A percentile compares a stretch with the other conserved stretches of the same genome.
These are phyloP conservation scores for Hydrochoerus hydrochaeris DNA, from an alignment of 2,113 vertebrate species.

Conservation along the genomic window DNA sequence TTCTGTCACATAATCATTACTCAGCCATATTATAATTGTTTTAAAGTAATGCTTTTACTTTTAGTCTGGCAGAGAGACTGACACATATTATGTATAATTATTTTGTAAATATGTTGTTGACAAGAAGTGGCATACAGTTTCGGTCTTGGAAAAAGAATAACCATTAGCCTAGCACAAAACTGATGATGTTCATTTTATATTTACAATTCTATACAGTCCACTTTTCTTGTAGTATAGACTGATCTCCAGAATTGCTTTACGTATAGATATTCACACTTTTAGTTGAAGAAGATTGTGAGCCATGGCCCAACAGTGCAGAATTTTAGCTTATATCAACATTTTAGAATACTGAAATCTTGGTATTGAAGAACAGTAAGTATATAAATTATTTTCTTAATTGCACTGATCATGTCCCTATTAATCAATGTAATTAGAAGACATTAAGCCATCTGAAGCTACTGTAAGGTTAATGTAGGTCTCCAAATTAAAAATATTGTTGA, in stretches of 20 bases:
- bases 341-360: not conserved
- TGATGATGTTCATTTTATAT: not conserved
- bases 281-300: not conserved
- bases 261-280: not conserved
- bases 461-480: constrained; percentile 25
- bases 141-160: not conserved
- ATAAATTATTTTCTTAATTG: constrained; percentile 26
- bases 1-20: not conserved
- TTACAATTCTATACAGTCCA: too few relatives aligned
- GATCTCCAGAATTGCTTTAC: not conserved
- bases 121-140: not conserved
- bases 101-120: not conserved
- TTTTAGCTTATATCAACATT: not conserved
- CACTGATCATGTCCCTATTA: not conserved
- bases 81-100: not conserved
- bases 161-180: not conserved
- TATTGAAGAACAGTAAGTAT: not conserved
- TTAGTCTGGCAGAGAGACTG: not conserved
- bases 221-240: not conserved
- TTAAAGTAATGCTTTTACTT: not conserved
- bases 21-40: not conserved
- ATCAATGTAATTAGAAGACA: not conserved
- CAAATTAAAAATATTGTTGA: not conserved
- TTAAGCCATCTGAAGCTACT: not conserved
- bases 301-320: not conserved